phyloP scores from a whole-genome alignment of 2,797 vertebrate genomes.

The Echeneis naucrates region DNA sequence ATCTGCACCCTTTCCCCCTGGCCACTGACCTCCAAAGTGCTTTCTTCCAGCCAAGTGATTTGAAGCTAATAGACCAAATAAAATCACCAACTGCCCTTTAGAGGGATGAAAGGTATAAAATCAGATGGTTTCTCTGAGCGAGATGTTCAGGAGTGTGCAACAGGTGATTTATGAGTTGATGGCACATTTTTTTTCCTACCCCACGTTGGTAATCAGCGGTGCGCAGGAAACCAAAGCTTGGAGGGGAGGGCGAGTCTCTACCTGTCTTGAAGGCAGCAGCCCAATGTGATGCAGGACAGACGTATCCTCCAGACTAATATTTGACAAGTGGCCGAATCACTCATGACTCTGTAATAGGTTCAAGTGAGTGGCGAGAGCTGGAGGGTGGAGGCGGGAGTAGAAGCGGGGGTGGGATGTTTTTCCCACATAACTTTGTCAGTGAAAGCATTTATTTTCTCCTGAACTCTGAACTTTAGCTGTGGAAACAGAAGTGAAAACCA shows the following conservation, averaged over 20 bases:
- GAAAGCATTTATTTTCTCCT: conserved; percentile 67
- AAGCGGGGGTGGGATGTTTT: conserved; percentile 52
- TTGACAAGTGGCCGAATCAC: conserved; percentile 46
- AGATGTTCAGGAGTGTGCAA: conserved; percentile 39
- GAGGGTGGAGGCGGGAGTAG: conserved; percentile 2
- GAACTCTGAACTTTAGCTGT: conserved; percentile 61
- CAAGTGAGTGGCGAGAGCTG: conserved; percentile 21
- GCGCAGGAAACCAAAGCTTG: conserved; percentile 53
- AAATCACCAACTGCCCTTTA: conserved; percentile 48
- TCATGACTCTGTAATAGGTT: conserved; percentile 20
- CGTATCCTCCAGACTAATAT: conserved; percentile 38
- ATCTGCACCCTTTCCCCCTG: conserved; percentile 10
- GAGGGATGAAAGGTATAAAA: conserved; percentile 44
- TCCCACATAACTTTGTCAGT: conserved; percentile 68
- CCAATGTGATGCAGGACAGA: conserved; percentile 52
- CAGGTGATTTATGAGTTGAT: conserved; percentile 54
- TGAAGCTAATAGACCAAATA: conserved; percentile 47
- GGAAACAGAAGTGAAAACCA: conserved; percentile 74
- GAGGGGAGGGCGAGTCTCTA: conserved; percentile 47
- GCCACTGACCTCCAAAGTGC: conserved; percentile 52
- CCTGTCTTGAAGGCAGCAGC: conserved; percentile 41
- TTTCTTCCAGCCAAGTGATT: conserved; percentile 53
- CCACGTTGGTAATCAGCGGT: conserved; percentile 28
- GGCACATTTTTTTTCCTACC: neutral
- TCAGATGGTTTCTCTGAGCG: conserved; percentile 43